Evolutionary conservation across 37 sponge, comb jelly and placozoan species (phyloP).

Genomic region (Sycon ciliatum): DNA sequence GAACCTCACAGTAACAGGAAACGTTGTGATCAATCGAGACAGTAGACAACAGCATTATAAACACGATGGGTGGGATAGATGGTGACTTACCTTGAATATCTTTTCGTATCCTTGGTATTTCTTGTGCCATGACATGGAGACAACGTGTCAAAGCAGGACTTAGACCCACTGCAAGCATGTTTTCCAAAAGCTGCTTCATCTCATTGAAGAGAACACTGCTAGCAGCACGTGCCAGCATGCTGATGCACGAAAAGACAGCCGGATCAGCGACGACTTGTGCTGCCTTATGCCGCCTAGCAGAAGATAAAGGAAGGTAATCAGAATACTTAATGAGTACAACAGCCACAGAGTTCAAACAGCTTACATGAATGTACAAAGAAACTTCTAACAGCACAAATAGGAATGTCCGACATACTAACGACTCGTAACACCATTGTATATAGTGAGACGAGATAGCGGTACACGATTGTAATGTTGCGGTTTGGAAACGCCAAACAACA

Average conservation of each 20-base stretch:
- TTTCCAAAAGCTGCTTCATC: constrained; percentile 47
- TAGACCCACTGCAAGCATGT: constrained; percentile 57
- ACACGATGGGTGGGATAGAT: not conserved
- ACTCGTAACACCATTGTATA: not conserved
- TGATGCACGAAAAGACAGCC: constrained; percentile 69
- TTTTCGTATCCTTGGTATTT: constrained; percentile 40
- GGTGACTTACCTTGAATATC: constrained; percentile 58
- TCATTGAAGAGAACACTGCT: constrained; percentile 40
- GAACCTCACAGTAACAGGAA: too few relatives aligned
- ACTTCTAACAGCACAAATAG: not conserved
- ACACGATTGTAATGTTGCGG: too few relatives aligned
- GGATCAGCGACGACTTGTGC: constrained; percentile 38
- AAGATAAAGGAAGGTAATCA: not conserved
- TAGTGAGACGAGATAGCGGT: not conserved
- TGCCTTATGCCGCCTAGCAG: not conserved
- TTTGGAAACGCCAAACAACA: too few relatives aligned
- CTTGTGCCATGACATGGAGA: constrained; percentile 37
- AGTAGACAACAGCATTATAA: too few relatives aligned
- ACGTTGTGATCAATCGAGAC: too few relatives aligned
- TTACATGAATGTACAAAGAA: not conserved
- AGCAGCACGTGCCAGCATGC: constrained; percentile 65
- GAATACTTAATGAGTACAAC: not conserved
- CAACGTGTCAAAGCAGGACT: constrained; percentile 48
- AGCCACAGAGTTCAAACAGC: not conserved
- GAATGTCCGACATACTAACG: not conserved